Evolutionary conservation across 2,888 invertebrate genomes (phyloP), one percentile per base, ranked within the genome.

Genomic region (Anodontia alba): DNA sequence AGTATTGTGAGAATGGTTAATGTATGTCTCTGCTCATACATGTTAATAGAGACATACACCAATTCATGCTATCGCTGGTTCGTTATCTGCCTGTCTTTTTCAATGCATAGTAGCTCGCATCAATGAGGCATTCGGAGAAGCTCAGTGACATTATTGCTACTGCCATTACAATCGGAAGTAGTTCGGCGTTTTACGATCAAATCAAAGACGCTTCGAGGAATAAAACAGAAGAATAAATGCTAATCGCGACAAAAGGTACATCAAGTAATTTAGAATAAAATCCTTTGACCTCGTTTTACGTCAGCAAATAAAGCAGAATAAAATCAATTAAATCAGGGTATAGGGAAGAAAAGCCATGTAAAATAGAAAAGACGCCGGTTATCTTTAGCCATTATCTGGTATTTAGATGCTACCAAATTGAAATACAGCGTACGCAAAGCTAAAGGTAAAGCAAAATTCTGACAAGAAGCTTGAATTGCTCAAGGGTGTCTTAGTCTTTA

Each of bases 81-180:
- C 49, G 20, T 49, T 49, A 29, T 29, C 57, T 57, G 57, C 57
- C 7, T 26, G 57, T 33, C 62, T 62, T 62, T n/a, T n/a, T 33
- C 1, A 62, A 33, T 10, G 33, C 62, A 38, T 62, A n/a, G n/a
- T n/a, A n/a, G n/a, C n/a, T n/a, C n/a, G n/a, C n/a, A 15, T 8
- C 7, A 29, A 23, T 23, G n/a, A 26, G 57, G 1, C 57, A 57
- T 57, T 57, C 29, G 62, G 62, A 62, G 23, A 62, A 62, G 10
- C 31, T 62, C 62, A 33, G 62, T 62, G 62, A 62, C 33, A 62
- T 62, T 62, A 62, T 33, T 12, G 62, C 62, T 62, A 5, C 75
- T 76, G 75, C 78, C 78, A 81, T 78, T 81, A 76, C 67, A 73
- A 66, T 75, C 81, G 81, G 81, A 81, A 81, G 73, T 81, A 8